phyloP scores from a whole-genome alignment of 2,113 vertebrate species.

The Acanthochromis polyacanthus region DNA sequence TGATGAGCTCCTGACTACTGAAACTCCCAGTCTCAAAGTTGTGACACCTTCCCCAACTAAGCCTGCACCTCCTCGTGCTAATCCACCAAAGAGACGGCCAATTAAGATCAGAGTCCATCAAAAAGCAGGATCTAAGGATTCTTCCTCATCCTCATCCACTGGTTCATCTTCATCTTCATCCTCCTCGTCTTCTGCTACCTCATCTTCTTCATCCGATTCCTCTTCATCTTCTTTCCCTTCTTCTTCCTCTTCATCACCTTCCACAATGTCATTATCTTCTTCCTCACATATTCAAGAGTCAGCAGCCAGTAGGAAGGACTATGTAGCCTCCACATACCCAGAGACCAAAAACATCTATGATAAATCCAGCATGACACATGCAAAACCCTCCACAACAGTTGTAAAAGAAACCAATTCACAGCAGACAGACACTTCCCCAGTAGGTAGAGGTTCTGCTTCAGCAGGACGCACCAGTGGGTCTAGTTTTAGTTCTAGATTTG shows the following conservation, averaged over 20 bases:
- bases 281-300: constrained; percentile 64
- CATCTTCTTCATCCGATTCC: constrained; percentile 35
- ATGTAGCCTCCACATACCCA: constrained; percentile 45
- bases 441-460: constrained; percentile 49
- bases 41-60: constrained; percentile 67
- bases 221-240: constrained; percentile 14
- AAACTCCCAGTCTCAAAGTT: constrained; percentile 65
- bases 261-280: constrained; percentile 41
- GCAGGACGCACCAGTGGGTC: constrained; percentile 57
- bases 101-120: constrained; percentile 75
- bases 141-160: constrained; percentile 40
- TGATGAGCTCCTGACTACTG: constrained; percentile 42
- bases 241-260: constrained; percentile 32
- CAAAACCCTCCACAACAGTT: constrained; percentile 60
- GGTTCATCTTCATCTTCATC: constrained; percentile 44
- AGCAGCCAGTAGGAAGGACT: constrained; percentile 65
- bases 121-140: constrained; percentile 53
- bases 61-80: constrained; percentile 2
- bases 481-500: constrained; percentile 60
- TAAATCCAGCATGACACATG: constrained; percentile 42
- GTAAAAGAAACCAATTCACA: constrained; percentile 52
- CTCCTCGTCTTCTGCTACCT: constrained; percentile 33
- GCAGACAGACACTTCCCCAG: constrained; percentile 36
- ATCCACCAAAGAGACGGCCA: constrained; percentile 53
- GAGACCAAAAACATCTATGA: constrained; percentile 62